Evolutionary conservation across 2,797 vertebrate species (phyloP), one percentile per base, ranked within the genome.

Genomic region (Poliocrania exsul): DNA sequence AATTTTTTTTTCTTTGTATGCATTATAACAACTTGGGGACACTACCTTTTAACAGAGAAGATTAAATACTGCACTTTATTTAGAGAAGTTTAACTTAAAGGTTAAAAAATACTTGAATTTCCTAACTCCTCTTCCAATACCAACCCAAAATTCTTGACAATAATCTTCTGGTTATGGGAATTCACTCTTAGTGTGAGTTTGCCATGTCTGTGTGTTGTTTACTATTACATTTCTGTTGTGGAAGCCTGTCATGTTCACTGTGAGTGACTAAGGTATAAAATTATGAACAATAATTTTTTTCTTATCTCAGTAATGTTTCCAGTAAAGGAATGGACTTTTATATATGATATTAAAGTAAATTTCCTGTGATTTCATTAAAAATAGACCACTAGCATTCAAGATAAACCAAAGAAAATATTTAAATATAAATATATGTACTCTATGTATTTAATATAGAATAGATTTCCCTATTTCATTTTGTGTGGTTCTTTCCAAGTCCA

Each of bases 401-500:
- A 44, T 29, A 72, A 80, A 79, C 5, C 5, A 50, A 57, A 4
- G 21, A 49, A 61, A 56, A 64, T 44, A 26, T 23, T 49, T 35
- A 56, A 19, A 21, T 37, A 35, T 18, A 57, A 61, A 37, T 64
- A 57, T 28, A 37, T n/a, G 18, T 37, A 44, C 8, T 50, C 23
- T 50, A 16, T 28, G 17, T 57, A 37, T 71, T 64, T 37, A 40
- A 28, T 31, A 33, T 4, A 23, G 25, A 35, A 16, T 61, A 56
- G 17, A 37, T 50, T 40, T 56, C 10, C 11, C 11, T 62, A 6
- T 26, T 71, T 79, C 2, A 26, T 65, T 65, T n/a, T 65, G 9
- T 44, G 50, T n/a, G 3, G 13, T 57, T 51, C 0, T 0, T 65
- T 51, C 11, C n/a, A 7, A 19, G n/a, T 28, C 19, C 6, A 5